Base-by-base conservation (phyloP, 2,113 vertebrate species). In the Bubo blakistoni region DNA sequence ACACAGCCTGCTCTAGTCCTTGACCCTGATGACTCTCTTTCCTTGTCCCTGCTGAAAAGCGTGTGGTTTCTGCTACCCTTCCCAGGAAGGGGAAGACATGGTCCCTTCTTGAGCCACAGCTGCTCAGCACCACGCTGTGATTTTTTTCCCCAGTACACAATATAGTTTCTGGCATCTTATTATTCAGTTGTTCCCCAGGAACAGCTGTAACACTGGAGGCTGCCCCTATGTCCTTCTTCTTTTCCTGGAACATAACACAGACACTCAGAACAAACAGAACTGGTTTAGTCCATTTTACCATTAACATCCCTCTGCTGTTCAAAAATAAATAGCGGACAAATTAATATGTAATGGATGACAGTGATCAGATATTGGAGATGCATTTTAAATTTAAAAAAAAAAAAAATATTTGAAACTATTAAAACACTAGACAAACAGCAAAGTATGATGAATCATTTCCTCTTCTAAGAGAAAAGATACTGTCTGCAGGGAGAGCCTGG, bases 151-250 rank as follows among this genome's bases (percentile, higher is more conserved):
- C 15, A 27, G 57, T 11, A 20, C 16, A 42, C 34, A 14, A 17
- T 6, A 10, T 18, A 36, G 11, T 36, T 86, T 57, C 36, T 76
- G 62, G 25, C 10, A 16, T 49, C 13, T n/a, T 25, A 11, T 16
- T 86, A 3, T 7, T 46, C 8, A 4, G 4, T 19, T 65, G 29
- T 44, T 71, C 22, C 26, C 19, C 32, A 44, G 81, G 57, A 76
- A 6, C 20, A 92, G 27, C 52, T 69, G 24, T 18, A 17, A 4
- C 27, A 11, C n/a, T 20, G 22, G 29, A 27, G 52, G 3, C 19
- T 51, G 38, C 2, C 30, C 7, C 17, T 13, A 0, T 9, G 32
- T 58, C 42, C 13, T 49, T 3, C 20, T 51, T 4, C 20, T 61
- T 38, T 51, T 30, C 20, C 24, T 44, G 86, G 29, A 26, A 16